Percentiles rank a stretch among this genome's conserved stretches.
These are phyloP conservation scores for Saimiri boliviensis DNA, from an alignment of 2,113 vertebrate species.

Conservation along the genomic window DNA sequence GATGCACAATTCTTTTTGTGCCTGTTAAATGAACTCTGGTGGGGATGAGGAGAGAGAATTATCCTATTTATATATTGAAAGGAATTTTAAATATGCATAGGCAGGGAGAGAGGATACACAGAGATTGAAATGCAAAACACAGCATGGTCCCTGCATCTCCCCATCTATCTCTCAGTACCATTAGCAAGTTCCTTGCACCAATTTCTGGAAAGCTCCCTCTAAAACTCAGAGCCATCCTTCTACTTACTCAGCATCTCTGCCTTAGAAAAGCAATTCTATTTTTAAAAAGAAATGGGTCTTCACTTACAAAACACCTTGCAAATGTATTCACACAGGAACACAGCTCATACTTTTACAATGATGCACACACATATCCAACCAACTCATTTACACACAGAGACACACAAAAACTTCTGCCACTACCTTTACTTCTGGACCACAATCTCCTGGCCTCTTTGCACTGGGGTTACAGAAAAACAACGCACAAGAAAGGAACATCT, in stretches of 20 bases:
- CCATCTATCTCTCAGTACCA: slow-evolving; percentile 47
- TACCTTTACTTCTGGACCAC: neutral
- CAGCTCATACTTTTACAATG: neutral
- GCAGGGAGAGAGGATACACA: slow-evolving; percentile 65
- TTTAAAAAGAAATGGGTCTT: slow-evolving; percentile 58
- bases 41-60: slow-evolving; percentile 61
- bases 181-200: slow-evolving; percentile 65
- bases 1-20: slow-evolving; percentile 67
- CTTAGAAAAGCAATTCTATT: slow-evolving; percentile 65
- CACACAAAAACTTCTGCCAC: neutral
- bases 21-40: slow-evolving; percentile 77
- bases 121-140: slow-evolving; percentile 73
- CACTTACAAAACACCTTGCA: slow-evolving; percentile 58
- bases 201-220: slow-evolving; percentile 67
- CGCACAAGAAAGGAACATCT: neutral
- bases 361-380: neutral
- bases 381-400: neutral
- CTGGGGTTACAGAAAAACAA: neutral
- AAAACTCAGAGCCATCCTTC: slow-evolving; percentile 66
- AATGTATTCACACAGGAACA: neutral
- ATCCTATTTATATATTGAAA: slow-evolving; percentile 78
- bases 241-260: slow-evolving; percentile 71
- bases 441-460: neutral
- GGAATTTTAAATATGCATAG: slow-evolving; percentile 80
- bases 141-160: slow-evolving; percentile 43